Evolutionary conservation across 1,140 invertebrate species (phyloP), one percentile per base, ranked within the genome.

Genomic region (Venustaconcha ellipsiformis): DNA sequence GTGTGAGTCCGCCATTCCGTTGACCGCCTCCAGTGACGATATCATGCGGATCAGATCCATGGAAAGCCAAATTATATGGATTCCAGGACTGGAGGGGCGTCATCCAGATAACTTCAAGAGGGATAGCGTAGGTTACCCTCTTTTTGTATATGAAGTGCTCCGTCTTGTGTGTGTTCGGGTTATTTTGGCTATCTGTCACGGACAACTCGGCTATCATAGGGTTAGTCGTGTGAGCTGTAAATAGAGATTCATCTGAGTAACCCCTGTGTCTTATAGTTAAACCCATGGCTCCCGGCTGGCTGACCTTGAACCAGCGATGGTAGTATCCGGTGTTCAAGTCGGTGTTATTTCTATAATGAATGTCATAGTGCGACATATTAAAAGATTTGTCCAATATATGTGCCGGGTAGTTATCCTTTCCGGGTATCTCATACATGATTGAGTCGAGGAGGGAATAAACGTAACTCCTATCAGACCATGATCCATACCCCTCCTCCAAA

Each of bases 381-480:
- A 82, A 86, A 14, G 78, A 55, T n/a, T 81, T 70, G 59, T 86
- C 85, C 13, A 37, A 72, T 14, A 85, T 14, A 17, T 81, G 65
- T 37, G 81, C 83, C 12, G 20, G 67, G 75, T 87, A 87, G 74
- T 87, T 87, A 72, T 87, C 84, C 48, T 81, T 80, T 3, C 87
- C 87, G 15, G 87, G 87, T 55, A 88, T 81, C 73, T 88, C 80
- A 4, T 67, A n/a, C 85, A 88, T 87, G 15, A 87, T 56, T 6
- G 74, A 14, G 72, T 88, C 86, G 14, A 88, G 70, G 14, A 80
- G 58, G 14, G 30, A 60, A 23, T 73, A 67, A 18, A 37, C 66
- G 70, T 71, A 74, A 3, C 48, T 37, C n/a, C 74, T 76, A 30
- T 73, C 66, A 30, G 30, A n/a, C 14, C 70, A 72, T 8, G 59